Evolutionary conservation across 2,797 vertebrate genomes (phyloP).

Genomic region (Poeciliopsis paucimaculata): DNA sequence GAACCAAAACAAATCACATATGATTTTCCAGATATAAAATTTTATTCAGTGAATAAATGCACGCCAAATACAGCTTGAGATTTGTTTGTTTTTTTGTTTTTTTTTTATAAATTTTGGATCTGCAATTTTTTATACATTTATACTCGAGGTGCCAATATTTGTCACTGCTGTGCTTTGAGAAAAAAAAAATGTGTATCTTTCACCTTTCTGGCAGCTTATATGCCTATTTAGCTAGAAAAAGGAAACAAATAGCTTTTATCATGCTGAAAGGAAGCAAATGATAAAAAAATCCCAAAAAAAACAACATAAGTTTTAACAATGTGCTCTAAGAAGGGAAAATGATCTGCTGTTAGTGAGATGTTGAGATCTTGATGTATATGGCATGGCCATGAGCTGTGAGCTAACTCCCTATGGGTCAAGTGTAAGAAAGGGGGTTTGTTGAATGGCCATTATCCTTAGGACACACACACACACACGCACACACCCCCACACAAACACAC

Average conservation of each 20-base stretch:
- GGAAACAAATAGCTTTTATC: background rate
- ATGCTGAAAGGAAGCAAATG: background rate
- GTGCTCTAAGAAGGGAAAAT: background rate
- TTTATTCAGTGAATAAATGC: background rate
- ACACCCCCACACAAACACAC: conserved; percentile 18
- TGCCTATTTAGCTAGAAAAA: conserved; percentile 1
- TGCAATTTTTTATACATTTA: background rate
- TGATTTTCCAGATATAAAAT: background rate
- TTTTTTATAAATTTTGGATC: background rate
- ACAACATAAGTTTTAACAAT: background rate
- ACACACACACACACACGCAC: conserved; percentile 18
- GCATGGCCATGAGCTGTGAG: conserved; percentile 15
- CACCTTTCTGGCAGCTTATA: background rate
- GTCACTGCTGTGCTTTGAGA: background rate
- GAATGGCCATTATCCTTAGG: conserved; percentile 21
- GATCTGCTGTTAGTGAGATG: conserved; percentile 6
- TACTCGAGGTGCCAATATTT: background rate
- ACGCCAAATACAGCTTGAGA: background rate
- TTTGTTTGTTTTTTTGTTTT: too few relatives aligned
- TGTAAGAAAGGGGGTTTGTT: conserved; percentile 46
- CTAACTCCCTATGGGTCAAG: conserved; percentile 24
- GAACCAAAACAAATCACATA: background rate
- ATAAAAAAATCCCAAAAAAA: background rate
- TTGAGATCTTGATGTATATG: conserved; percentile 15
- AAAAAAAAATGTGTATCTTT: background rate